phyloP scores from a whole-genome alignment of 2,888 invertebrate species.

The Tridacna crocea region DNA sequence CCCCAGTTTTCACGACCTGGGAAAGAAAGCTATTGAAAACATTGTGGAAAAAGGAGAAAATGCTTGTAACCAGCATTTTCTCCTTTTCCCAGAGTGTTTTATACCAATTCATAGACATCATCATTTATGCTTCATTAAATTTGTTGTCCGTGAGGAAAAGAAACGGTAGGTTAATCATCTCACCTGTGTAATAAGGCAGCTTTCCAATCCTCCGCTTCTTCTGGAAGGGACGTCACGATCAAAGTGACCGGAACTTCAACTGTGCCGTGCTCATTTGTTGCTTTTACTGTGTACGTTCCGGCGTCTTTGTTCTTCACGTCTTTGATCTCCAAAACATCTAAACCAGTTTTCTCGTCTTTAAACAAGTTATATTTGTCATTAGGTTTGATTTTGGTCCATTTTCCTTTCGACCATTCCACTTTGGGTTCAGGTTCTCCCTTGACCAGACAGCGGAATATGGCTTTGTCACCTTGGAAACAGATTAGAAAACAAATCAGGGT shows the following conservation, averaged over 20 bases:
- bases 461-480: slow-evolving; percentile 72
- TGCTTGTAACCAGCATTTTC: too few species aligned
- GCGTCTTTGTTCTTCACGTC: slow-evolving; percentile 82
- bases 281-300: slow-evolving; percentile 83
- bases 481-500: not conserved
- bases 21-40: too few species aligned
- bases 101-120: too few species aligned
- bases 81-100: too few species aligned
- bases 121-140: too few species aligned
- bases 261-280: slow-evolving; percentile 82
- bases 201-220: slow-evolving; percentile 83
- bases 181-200: slow-evolving; percentile 82
- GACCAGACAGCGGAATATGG: slow-evolving; percentile 81
- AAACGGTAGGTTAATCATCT: not conserved
- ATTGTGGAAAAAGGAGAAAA: too few species aligned
- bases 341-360: slow-evolving; percentile 77
- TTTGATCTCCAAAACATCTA: slow-evolving; percentile 81
- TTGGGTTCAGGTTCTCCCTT: slow-evolving; percentile 82
- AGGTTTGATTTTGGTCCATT: slow-evolving; percentile 81
- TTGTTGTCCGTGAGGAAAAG: too few species aligned
- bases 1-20: too few species aligned
- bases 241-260: slow-evolving; percentile 82
- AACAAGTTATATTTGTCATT: slow-evolving; percentile 77
- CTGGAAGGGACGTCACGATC: slow-evolving; percentile 82
- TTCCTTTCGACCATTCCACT: slow-evolving; percentile 83